Conservation (phyloP, 2,113 vertebrate species). For the Hippopotamus amphibius region DNA sequence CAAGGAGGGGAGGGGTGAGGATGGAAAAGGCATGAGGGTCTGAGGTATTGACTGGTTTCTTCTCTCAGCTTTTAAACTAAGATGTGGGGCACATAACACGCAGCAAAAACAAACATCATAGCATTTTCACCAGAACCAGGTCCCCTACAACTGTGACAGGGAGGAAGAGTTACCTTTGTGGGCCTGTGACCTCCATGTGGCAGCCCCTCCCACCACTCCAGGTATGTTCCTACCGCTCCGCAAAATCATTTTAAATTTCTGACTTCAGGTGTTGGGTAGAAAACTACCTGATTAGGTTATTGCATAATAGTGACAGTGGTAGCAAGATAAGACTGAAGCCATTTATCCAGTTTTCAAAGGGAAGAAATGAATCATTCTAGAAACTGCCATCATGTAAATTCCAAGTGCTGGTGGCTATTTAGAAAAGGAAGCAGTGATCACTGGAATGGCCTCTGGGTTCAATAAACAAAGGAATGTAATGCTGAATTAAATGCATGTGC, state of each 20-base stretch:
- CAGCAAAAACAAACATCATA: background rate
- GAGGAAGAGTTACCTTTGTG: background rate
- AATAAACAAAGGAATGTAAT: background rate
- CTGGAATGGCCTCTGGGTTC: background rate
- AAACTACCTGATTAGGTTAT: background rate
- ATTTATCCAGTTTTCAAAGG: background rate
- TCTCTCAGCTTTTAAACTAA: too few species aligned
- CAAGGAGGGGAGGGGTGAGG: too few species aligned
- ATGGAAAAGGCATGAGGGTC: too few species aligned
- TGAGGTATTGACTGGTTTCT: too few species aligned
- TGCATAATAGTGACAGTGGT: background rate
- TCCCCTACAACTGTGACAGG: background rate
- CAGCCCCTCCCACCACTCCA: background rate
- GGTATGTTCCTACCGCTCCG: background rate
- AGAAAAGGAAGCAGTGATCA: background rate
- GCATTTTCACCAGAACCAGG: background rate
- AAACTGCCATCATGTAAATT: background rate
- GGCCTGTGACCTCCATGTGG: fast-evolving
- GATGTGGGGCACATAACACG: too few species aligned
- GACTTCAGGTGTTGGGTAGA: background rate
- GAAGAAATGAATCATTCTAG: background rate
- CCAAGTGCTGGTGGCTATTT: background rate
- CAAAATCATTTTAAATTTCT: background rate
- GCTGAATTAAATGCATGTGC: background rate
- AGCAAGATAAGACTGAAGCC: background rate